A percentile compares a stretch with the other conserved stretches of the same genome.
Evolutionary conservation across 2,113 vertebrate species (phyloP).

Genomic region (Vicugna pacos): DNA sequence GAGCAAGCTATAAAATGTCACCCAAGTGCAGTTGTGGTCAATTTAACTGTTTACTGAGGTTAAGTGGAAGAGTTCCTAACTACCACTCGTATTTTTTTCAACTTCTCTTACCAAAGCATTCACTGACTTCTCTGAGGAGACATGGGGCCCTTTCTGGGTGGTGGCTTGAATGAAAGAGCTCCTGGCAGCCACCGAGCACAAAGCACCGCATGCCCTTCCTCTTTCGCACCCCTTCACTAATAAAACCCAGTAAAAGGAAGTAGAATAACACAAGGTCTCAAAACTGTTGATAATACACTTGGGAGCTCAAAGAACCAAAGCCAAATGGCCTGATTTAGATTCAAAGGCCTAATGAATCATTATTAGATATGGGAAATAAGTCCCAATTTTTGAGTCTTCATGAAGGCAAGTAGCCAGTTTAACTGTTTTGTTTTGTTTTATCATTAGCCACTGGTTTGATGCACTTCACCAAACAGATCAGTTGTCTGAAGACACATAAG

Average conservation of each 20-base stretch:
- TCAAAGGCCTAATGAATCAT: not conserved
- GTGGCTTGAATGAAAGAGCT: not conserved
- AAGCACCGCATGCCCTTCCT: not conserved
- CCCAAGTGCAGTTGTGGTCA: not conserved
- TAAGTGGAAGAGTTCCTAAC: not conserved
- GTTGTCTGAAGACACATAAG: not conserved
- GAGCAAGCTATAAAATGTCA: not conserved
- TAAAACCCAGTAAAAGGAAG: not conserved
- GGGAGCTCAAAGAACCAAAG: not conserved
- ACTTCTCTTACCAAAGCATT: not conserved
- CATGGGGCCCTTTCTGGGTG: not conserved
- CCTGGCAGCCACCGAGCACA: not conserved
- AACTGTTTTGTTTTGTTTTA: not conserved
- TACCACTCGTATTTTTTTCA: not conserved
- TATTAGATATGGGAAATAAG: conserved; percentile 10
- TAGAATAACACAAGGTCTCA: not conserved
- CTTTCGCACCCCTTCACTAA: not conserved
- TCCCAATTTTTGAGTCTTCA: not conserved
- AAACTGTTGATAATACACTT: not conserved
- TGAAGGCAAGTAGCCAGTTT: not conserved
- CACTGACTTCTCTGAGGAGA: not conserved
- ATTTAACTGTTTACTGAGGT: not conserved
- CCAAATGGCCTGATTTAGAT: not conserved
- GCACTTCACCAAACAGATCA: not conserved
- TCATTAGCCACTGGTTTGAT: not conserved